Evolutionary conservation across 2,113 vertebrate genomes (phyloP).

Genomic region (Gallinago jamesoni): DNA sequence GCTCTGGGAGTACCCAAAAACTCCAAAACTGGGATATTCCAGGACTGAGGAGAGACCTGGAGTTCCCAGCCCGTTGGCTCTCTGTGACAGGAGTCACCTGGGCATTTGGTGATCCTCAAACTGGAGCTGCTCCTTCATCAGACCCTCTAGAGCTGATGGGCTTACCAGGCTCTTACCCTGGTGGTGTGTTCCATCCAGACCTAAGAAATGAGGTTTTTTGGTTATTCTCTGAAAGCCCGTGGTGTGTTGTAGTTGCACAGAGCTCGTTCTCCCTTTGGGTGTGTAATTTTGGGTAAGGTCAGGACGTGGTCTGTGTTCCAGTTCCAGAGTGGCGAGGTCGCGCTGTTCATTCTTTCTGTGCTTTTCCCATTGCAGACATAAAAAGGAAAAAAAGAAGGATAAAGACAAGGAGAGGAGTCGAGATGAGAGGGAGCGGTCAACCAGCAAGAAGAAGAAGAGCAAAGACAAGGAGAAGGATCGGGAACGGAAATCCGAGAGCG

Average conservation of each 20-base stretch:
- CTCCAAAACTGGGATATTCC: rapidly evolving
- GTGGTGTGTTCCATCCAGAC: background rate
- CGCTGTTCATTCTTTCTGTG: background rate
- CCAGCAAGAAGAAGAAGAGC: slow-evolving; percentile 93
- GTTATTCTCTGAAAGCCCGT: background rate
- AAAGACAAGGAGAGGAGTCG: slow-evolving; percentile 89
- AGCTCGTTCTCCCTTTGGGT: background rate
- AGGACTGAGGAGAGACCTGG: background rate
- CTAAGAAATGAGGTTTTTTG: rapidly evolving
- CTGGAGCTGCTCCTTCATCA: background rate
- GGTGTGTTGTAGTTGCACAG: rapidly evolving
- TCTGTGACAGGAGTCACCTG: rapidly evolving
- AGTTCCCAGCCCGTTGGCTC: background rate
- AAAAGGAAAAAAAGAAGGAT: slow-evolving; percentile 99
- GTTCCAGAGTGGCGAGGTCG: rapidly evolving
- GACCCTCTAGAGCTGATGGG: rapidly evolving
- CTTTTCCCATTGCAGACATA: slow-evolving; percentile 79
- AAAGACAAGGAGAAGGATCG: slow-evolving; percentile 96
- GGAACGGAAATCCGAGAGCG: slow-evolving; percentile 90
- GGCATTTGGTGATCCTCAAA: rapidly evolving
- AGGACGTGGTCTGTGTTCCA: rapidly evolving
- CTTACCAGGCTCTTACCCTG: too few relatives aligned
- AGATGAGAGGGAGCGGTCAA: slow-evolving; percentile 88
- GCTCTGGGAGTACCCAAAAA: too few relatives aligned
- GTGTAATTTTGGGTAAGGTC: rapidly evolving